Evolutionary conservation across 2,113 vertebrate genomes (phyloP), one percentile per base, ranked within the genome.

Genomic region (Melanerpes aurifrons): DNA sequence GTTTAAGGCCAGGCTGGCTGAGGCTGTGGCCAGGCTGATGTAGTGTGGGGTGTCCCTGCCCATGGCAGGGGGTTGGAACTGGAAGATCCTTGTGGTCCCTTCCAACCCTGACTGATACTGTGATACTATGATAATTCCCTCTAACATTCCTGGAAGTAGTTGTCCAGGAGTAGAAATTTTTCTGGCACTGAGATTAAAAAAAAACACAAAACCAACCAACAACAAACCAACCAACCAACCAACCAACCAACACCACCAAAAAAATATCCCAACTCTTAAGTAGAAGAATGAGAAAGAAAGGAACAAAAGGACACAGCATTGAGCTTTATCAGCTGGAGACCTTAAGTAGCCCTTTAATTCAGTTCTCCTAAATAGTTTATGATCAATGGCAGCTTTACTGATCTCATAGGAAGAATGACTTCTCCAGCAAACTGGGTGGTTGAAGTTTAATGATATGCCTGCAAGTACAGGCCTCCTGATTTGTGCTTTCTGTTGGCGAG

Each of bases 381-480:
- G 78, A 64, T 29, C 81, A 85, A 70, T 21, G 43, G 75, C 81
- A 93, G 87, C 53, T 78, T 79, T 82, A 84, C 89, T 57, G 71
- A 77, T 89, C 89, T 90, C 90, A 83, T 16, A 92, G 83, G 92
- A 94, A 70, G 81, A 90, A 92, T 56, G 84, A 53, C 57, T 92
- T 93, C 70, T 82, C 45, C 69, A 68, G 31, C 31, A 87, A 93
- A 93, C 40, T 71, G 62, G 58, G 64, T 86, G 45, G 66, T 26
- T 92, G 74, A 82, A 75, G 89, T 90, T 56, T 84, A 82, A 82
- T 76, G 59, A 73, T 87, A 76, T 22, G 29, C 35, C 50, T 93
- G 59, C 81, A 87, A 70, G 75, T 79, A 50, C 67, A 85, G 12
- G 58, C 78, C 58, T 84, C 56, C 83, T 92, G 77, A 89, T 94